Base-by-base conservation (phyloP, 2,113 vertebrate genomes). In the Orthonyx spaldingii region DNA sequence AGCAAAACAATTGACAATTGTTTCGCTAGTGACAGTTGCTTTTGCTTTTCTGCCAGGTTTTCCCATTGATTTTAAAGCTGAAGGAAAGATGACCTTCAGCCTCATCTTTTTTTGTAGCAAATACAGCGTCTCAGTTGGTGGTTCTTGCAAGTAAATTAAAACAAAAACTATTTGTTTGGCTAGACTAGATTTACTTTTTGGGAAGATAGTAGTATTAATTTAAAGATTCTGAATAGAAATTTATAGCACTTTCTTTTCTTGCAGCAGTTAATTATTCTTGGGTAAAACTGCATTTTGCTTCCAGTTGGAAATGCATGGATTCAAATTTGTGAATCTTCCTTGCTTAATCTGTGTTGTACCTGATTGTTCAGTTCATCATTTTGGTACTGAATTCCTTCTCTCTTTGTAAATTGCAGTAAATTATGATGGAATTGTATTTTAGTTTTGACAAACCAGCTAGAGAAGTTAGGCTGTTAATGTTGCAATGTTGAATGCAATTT, bases 241-340 rank as follows among this genome's bases (percentile, higher is more conserved):
- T 39, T 52, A 56, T 33, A 77, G 28, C 22, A 22, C 35, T 93
- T 87, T 60, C 6, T 55, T 94, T 84, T 81, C 42, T 91, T 84
- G 35, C 10, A 90, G 23, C 14, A 78, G 16, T 87, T 89, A 57
- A 21, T 87, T 77, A n/a, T 70, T 84, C 37, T 81, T 81, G 64
- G n/a, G 55, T 93, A 93, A 87, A 94, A 70, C n/a, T 78, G 13
- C 42, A 27, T 91, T 91, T 95, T 84, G 11, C 17, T 42, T 91
- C 22, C 33, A 37, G 9, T 13, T 93, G 46, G 56, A 84, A 84
- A 71, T 75, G 41, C 24, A 27, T 56, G 26, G n/a, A 49, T 77
- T 91, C 71, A 24, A 44, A 12, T 77, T 84, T 69, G 14, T 75
- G 66, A 56, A 16, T 65, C 37, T 69, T 76, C 42, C 37, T 50